phyloP scores from a whole-genome alignment of 1,140 invertebrate genomes.

The Goniozus legneri region DNA sequence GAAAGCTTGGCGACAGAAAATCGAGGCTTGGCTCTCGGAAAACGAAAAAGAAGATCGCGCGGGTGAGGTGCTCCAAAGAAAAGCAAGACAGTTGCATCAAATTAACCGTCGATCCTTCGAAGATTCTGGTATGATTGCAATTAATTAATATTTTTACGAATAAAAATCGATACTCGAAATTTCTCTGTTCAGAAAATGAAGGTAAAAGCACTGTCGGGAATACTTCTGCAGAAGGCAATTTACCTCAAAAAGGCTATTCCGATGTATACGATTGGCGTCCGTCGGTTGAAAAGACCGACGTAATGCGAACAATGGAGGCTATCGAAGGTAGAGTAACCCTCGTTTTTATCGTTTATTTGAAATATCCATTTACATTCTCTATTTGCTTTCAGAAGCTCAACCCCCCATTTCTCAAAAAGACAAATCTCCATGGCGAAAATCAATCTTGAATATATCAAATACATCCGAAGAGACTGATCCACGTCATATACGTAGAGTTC shows the following conservation, averaged over 20 bases:
- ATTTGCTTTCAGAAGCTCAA: constrained; percentile 62
- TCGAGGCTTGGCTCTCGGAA: constrained; percentile 85
- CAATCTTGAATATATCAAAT: constrained; percentile 63
- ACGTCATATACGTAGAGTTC: constrained; percentile 52
- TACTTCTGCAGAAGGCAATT: constrained; percentile 66
- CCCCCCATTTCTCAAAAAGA: constrained; percentile 66
- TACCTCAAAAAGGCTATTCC: constrained; percentile 54
- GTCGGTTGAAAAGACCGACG: constrained; percentile 76
- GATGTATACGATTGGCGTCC: constrained; percentile 78
- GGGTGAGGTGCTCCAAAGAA: constrained; percentile 63
- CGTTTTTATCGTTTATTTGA: no score
- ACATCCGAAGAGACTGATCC: constrained; percentile 59
- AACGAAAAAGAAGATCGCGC: constrained; percentile 79
- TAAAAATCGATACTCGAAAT: neutral
- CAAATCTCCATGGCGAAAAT: constrained; percentile 74
- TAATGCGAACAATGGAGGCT: constrained; percentile 79
- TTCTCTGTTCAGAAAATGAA: constrained; percentile 63
- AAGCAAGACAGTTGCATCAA: constrained; percentile 58
- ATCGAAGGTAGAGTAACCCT: constrained; percentile 66
- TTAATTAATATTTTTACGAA: neutral
- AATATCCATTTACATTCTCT: no score
- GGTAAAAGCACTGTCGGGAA: constrained; percentile 64
- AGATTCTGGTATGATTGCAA: constrained; percentile 67
- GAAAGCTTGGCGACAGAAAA: constrained; percentile 77
- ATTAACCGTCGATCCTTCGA: constrained; percentile 75